Evolutionary conservation across 1,140 invertebrate genomes (phyloP).

Genomic region (Formica selysi): DNA sequence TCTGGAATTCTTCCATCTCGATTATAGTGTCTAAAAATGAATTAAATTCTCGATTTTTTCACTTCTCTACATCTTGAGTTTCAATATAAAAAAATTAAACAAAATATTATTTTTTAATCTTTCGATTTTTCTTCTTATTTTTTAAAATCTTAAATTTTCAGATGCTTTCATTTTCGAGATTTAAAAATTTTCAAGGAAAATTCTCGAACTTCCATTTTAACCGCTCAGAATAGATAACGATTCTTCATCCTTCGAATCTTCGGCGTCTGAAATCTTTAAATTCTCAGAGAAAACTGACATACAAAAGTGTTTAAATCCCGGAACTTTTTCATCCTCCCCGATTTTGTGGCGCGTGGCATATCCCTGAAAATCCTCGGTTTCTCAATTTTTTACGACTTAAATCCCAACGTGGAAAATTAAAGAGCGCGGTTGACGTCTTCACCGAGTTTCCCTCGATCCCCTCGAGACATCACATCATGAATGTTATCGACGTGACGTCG

Average conservation of each 20-base stretch:
- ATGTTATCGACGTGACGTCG: conserved; percentile 40
- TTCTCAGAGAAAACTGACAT: background rate
- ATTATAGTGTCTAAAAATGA: too few species aligned
- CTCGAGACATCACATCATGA: conserved; percentile 14
- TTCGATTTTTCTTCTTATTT: too few species aligned
- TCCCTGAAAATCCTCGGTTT: background rate
- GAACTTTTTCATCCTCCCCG: background rate
- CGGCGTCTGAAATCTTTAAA: background rate
- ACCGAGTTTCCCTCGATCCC: background rate
- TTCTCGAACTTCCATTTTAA: too few species aligned
- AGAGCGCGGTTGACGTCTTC: conserved; percentile 4
- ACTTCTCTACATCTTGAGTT: background rate
- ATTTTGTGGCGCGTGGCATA: background rate
- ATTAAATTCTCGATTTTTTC: background rate
- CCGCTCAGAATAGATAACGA: too few species aligned
- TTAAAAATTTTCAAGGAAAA: too few species aligned
- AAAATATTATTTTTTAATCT: too few species aligned
- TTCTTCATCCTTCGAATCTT: too few species aligned
- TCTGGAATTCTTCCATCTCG: too few species aligned
- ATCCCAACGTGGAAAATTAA: conserved; percentile 43
- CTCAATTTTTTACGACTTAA: background rate
- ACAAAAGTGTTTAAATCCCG: too few species aligned
- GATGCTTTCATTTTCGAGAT: too few species aligned
- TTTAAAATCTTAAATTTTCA: too few species aligned
- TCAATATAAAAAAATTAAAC: too few species aligned